Percentiles rank a stretch among this genome's conserved stretches.
Conservation (phyloP, 2,113 vertebrate species). For the Rhinolophus ferrumequinum region DNA sequence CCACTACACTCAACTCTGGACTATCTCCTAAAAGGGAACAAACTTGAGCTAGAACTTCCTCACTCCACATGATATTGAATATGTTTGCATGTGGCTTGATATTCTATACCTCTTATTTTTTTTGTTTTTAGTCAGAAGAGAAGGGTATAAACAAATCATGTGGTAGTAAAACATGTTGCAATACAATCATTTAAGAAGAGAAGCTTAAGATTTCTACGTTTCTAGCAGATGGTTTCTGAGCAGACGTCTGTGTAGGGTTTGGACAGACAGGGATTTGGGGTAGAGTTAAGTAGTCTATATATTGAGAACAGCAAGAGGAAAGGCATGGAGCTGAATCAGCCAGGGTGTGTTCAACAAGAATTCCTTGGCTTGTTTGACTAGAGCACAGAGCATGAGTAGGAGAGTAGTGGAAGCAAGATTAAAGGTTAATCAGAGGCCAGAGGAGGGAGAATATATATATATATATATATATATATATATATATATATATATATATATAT, state of each 20-base stretch:
- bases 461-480: too few species aligned
- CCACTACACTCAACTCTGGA: neutral
- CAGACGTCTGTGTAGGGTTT: neutral
- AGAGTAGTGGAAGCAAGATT: neutral
- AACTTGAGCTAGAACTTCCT: neutral
- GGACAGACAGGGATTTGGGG: neutral
- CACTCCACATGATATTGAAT: neutral
- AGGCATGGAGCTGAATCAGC: neutral
- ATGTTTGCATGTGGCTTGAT: neutral
- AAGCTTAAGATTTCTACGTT: neutral
- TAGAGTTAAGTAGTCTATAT: neutral
- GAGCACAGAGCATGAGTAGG: neutral
- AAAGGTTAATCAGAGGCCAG: neutral
- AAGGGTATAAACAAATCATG: neutral
- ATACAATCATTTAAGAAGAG: neutral
- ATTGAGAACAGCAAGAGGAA: neutral
- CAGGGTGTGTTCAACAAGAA: too few species aligned
- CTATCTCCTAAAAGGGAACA: rapidly evolving
- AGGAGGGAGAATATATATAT: neutral
- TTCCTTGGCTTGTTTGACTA: neutral
- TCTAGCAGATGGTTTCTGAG: neutral
- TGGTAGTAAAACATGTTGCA: neutral
- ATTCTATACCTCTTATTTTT: neutral
- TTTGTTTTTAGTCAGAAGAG: neutral
- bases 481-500: too few species aligned